phyloP scores from a whole-genome alignment of 2,888 invertebrate genomes.

The Schrankia costaestrigalis region DNA sequence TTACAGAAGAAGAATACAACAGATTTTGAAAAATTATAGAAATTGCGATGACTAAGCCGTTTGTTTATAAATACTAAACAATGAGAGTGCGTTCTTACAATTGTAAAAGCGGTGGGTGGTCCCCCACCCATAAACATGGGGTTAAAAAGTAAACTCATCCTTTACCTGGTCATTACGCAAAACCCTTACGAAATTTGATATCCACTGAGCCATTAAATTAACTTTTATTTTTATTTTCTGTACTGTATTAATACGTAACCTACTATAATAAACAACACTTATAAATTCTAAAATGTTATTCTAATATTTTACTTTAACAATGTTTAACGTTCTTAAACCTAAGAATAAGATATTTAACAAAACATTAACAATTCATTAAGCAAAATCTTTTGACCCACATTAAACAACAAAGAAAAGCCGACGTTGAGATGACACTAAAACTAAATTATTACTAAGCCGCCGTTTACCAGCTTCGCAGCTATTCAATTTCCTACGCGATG shows the following conservation, averaged over 20 bases:
- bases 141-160: constrained; percentile 33
- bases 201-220: constrained; percentile 14
- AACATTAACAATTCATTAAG: constrained; percentile 37
- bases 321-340: no score
- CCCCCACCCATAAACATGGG: constrained; percentile 25
- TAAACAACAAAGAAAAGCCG: constrained; percentile 34
- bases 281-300: background rate
- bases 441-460: constrained; percentile 66
- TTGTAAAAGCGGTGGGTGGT: constrained; percentile 47
- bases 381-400: constrained; percentile 47
- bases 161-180: constrained; percentile 29
- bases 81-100: constrained; percentile 47
- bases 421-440: constrained; percentile 46
- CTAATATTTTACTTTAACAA: background rate
- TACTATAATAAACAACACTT: no score
- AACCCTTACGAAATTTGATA: constrained; percentile 11
- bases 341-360: constrained; percentile 28
- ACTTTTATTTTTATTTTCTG: background rate
- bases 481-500: constrained; percentile 73
- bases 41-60: constrained; percentile 49
- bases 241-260: no score
- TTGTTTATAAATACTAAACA: constrained; percentile 49
- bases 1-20: constrained; percentile 8
- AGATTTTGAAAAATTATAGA: constrained; percentile 37
- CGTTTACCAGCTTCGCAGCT: constrained; percentile 51